Base-by-base conservation (phyloP, 1,140 invertebrate genomes). In the Fopius arisanus region DNA sequence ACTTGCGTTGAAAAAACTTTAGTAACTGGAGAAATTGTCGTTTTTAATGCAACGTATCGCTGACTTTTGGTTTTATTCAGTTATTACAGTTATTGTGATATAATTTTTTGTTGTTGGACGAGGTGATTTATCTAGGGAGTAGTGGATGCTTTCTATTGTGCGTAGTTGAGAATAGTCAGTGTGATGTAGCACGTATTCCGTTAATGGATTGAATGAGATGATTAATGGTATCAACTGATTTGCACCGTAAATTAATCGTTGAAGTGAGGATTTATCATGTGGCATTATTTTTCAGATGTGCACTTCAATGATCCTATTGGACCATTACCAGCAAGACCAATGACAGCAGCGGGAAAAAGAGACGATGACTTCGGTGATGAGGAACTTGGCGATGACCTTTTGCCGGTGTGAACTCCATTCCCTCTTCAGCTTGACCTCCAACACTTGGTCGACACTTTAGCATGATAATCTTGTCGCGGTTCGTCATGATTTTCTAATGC, bases 331-430 rank as follows among this genome's bases (percentile, higher is more conserved):
- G 89, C 91, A 68, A 88, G 95, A 72, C 95, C 96, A 1, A 93
- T 93, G 84, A 97, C 96, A 14, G 93, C 92, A 37, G 89, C 88
- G 31, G 90, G 90, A 33, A 91, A 90, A 81, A 89, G 89, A 68
- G 94, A 94, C 67, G 94, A 96, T 70, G 93, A 95, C 76, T 95
- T 96, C 87, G 93, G 89, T 41, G 92, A 95, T 83, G 94, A 94
- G 84, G 92, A 95, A 85, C 88, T 96, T 19, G 93, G 94, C 6
- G 93, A 95, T 77, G 95, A 96, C 83, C 86, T 96, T 41, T 84
- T 97, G 79, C 95, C 95, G 3, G 92, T 94, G 81, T 95, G 90
- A 83, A 68, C 43, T 28, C 12, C 19, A 19, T 14, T 14, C 2
- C 19, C n/a, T 1, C 14, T 26, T 59, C 54, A 26, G 54, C 9